These are phyloP conservation scores for Gorsachius magnificus DNA, from an alignment of 2,797 vertebrate species.

Conservation along the genomic window DNA sequence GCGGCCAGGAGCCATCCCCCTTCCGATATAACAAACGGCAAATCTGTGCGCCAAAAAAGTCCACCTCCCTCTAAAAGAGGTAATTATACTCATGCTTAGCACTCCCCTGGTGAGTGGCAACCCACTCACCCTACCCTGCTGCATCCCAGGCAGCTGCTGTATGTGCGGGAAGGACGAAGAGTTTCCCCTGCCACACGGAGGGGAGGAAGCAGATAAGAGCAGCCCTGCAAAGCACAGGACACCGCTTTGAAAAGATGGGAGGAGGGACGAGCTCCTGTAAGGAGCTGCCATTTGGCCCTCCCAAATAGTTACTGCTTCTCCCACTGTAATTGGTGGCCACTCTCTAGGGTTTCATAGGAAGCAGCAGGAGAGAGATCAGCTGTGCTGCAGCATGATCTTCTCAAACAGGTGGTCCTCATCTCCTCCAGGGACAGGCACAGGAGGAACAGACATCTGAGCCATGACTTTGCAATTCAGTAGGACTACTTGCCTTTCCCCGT, in stretches of 20 bases:
- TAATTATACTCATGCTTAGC: background rate
- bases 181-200: background rate
- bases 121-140: fast-evolving
- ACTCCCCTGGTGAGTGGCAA: background rate
- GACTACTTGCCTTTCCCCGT: background rate
- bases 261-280: background rate
- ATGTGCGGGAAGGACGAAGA: background rate
- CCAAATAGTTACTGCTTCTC: background rate
- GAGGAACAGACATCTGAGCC: conserved; percentile 58
- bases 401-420: conserved; percentile 55
- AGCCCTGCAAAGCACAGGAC: background rate
- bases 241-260: background rate
- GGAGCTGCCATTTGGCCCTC: background rate
- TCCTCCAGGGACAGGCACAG: conserved; percentile 51
- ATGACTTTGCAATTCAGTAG: conserved; percentile 49
- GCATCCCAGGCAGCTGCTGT: background rate
- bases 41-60: background rate
- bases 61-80: background rate
- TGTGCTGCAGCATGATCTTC: conserved; percentile 35
- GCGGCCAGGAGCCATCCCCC: conserved; percentile 13
- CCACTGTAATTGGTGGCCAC: background rate
- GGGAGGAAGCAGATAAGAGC: background rate
- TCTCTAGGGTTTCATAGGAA: conserved; percentile 54
- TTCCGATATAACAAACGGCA: background rate
- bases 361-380: conserved; percentile 17